These are phyloP conservation scores for Chrysogorgia sp. DNA, from an alignment of 92 coral and sea anemone genomes.

Conservation along the genomic window DNA sequence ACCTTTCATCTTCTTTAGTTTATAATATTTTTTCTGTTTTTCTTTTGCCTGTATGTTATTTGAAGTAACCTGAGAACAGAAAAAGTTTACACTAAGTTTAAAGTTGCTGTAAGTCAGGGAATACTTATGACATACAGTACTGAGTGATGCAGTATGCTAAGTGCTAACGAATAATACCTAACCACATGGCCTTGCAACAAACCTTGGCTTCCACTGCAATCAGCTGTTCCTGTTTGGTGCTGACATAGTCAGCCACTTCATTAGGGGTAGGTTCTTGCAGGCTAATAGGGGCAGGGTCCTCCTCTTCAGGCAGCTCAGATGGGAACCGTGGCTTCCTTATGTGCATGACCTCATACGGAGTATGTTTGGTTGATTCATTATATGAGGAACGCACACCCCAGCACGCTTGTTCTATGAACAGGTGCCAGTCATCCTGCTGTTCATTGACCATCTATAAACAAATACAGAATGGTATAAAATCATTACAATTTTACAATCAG, in stretches of 20 bases:
- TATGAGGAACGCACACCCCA: slow-evolving; percentile 33
- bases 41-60: slow-evolving; percentile 22
- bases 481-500: not conserved
- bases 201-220: slow-evolving; percentile 35
- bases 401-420: slow-evolving; percentile 11
- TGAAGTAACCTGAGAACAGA: not conserved
- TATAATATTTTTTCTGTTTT: slow-evolving; percentile 22
- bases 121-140: not conserved
- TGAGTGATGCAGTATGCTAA: not conserved
- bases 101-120: not conserved
- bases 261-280: slow-evolving; percentile 12
- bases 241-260: slow-evolving; percentile 25
- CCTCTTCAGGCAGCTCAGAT: slow-evolving; percentile 27
- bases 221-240: no score
- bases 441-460: slow-evolving; percentile 29
- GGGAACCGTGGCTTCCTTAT: slow-evolving; percentile 25
- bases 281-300: slow-evolving; percentile 3
- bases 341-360: slow-evolving; percentile 23
- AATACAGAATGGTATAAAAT: no score
- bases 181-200: not conserved
- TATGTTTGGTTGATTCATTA: no score
- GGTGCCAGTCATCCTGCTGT: slow-evolving; percentile 25
- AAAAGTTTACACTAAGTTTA: no score
- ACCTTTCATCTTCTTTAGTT: slow-evolving; percentile 29
- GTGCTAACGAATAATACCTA: no score